These are phyloP conservation scores for Drosophila nebulosa DNA, from an alignment of 1,140 invertebrate species.

Conservation along the genomic window DNA sequence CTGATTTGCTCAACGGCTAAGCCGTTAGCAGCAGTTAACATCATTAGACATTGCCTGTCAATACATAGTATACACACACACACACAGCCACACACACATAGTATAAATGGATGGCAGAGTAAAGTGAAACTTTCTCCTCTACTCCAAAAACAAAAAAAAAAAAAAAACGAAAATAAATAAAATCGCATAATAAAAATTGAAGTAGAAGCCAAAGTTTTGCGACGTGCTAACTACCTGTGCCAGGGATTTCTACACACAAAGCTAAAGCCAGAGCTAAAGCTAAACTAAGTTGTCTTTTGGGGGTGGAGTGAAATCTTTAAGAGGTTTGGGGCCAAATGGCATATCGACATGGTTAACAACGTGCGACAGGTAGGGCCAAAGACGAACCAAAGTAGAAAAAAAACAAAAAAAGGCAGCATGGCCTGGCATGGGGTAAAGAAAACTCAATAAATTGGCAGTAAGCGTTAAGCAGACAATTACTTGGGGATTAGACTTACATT, in stretches of 20 bases:
- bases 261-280: conserved; percentile 30
- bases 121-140: conserved; percentile 50
- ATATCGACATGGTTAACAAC: conserved; percentile 43
- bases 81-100: not conserved
- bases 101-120: not conserved
- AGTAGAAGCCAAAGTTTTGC: conserved; percentile 57
- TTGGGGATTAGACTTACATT: conserved; percentile 65
- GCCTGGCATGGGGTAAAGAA: conserved; percentile 1
- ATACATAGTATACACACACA: conserved; percentile 1
- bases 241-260: conserved; percentile 16
- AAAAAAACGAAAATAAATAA: conserved; percentile 78
- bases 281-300: not conserved
- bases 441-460: conserved; percentile 74
- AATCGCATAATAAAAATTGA: conserved; percentile 78
- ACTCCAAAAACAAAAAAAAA: conserved; percentile 60
- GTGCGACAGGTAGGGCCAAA: conserved; percentile 53
- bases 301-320: conserved; percentile 13
- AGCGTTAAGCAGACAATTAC: conserved; percentile 69
- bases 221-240: conserved; percentile 68
- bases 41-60: conserved; percentile 55
- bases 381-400: no score
- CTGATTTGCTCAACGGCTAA: conserved; percentile 60
- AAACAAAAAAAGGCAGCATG: conserved; percentile 24
- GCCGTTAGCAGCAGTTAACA: conserved; percentile 63
- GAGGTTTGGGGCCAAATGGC: conserved; percentile 25